phyloP scores from a whole-genome alignment of 2,888 invertebrate genomes.

The Prosopocoilus inquinatus region DNA sequence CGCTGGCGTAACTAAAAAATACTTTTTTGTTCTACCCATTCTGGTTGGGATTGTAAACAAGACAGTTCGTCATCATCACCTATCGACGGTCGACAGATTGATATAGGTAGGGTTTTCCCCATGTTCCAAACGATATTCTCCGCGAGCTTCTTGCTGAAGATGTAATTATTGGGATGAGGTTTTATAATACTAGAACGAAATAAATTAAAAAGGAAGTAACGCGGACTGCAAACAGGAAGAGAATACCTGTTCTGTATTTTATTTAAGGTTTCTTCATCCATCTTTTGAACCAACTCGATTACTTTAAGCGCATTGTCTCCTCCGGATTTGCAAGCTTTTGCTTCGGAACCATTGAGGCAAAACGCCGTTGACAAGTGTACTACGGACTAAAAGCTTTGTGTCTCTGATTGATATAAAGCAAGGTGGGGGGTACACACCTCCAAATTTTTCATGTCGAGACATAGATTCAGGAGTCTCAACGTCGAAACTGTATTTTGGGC shows the following conservation, averaged over 20 bases:
- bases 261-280: conserved; percentile 60
- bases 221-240: no score
- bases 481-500: conserved; percentile 61
- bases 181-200: not conserved
- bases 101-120: conserved; percentile 75
- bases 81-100: conserved; percentile 88
- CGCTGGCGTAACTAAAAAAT: conserved; percentile 35
- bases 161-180: conserved; percentile 89
- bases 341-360: conserved; percentile 72
- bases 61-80: conserved; percentile 36
- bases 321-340: conserved; percentile 67
- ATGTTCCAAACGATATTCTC: conserved; percentile 59
- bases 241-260: conserved; percentile 57
- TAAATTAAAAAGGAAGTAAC: not conserved
- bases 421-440: conserved; percentile 18
- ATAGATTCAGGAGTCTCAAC: conserved; percentile 51
- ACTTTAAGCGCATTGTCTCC: conserved; percentile 59
- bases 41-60: not conserved
- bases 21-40: no score
- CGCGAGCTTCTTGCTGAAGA: conserved; percentile 90
- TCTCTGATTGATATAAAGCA: no score
- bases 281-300: conserved; percentile 59
- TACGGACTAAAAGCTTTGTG: conserved; percentile 53
- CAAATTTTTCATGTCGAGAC: conserved; percentile 25
- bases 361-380: conserved; percentile 87